Base-by-base conservation (phyloP, 2,797 vertebrate genomes). In the Myiothlypis coronata region DNA sequence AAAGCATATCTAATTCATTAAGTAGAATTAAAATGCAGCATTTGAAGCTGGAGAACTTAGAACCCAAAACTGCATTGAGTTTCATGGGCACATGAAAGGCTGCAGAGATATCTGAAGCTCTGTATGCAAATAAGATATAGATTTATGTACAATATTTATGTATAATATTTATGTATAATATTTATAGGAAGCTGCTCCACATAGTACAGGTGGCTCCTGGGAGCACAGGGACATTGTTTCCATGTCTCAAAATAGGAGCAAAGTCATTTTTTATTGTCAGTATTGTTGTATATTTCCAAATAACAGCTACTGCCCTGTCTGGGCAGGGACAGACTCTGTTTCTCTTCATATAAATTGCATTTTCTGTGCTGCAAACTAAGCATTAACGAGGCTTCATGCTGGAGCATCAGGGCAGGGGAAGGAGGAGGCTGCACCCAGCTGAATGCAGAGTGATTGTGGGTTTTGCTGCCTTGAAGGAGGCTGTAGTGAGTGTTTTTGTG, bases 1-100 rank as follows among this genome's bases (percentile, higher is more conserved):
- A 81, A 89, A 96, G 78, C 87, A 24, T 77, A 70, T 71, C 88
- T 94, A 96, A 97, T 97, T 96, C 96, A 96, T 97, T 96, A 94
- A 93, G 79, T 27, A 89, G 80, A 86, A 93, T 97, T 95, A 87
- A 96, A 96, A 91, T 93, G 93, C 68, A 82, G n/a, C 53, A 78
- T 91, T 83, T 92, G 90, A 93, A 95, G 64, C 37, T 55, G 50
- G 26, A 52, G 68, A 87, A 77, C 37, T 87, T 70, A 71, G 92
- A 94, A 74, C 60, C 60, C 67, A 82, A 82, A 86, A 57, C 74
- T 91, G 83, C 78, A 64, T 8, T 2, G 15, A 78, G 65, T 43
- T 87, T 84, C 26, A n/a, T 23, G 49, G 69, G 43, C 55, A 56
- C 41, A 65, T 41, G 70, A 92, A 95, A 72, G 56, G 68, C 72